Conservation (phyloP, 2,888 invertebrate genomes). For the Pandemis corylana region DNA sequence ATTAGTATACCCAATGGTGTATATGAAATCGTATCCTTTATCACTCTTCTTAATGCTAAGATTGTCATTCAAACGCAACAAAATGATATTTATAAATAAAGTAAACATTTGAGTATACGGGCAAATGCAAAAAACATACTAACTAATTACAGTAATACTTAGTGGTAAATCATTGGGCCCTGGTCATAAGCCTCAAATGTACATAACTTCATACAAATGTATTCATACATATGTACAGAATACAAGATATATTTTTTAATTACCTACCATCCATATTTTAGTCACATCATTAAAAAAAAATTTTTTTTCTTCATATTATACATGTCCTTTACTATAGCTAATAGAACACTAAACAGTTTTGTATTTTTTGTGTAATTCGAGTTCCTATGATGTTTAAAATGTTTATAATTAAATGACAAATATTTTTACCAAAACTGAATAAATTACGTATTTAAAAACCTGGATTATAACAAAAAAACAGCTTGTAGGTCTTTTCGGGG, state of each 20-base stretch:
- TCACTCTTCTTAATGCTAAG: neutral
- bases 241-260: neutral
- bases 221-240: too few species aligned
- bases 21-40: neutral
- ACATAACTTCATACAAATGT: neutral
- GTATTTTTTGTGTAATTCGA: too few species aligned
- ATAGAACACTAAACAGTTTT: too few species aligned
- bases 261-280: neutral
- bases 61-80: constrained; percentile 19
- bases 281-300: too few species aligned
- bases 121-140: constrained; percentile 11
- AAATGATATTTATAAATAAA: neutral
- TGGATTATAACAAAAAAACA: too few species aligned
- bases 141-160: constrained; percentile 11
- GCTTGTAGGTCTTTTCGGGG: too few species aligned
- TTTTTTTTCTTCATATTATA: too few species aligned
- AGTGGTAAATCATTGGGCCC: neutral
- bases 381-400: too few species aligned
- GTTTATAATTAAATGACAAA: too few species aligned
- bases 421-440: too few species aligned
- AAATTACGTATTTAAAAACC: too few species aligned
- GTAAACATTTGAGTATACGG: constrained; percentile 8
- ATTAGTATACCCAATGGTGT: neutral
- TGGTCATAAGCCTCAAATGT: neutral
- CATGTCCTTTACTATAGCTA: too few species aligned